Evolutionary conservation across 1,140 invertebrate genomes (phyloP), one percentile per base, ranked within the genome.

Genomic region (Lasioglossum albipes): DNA sequence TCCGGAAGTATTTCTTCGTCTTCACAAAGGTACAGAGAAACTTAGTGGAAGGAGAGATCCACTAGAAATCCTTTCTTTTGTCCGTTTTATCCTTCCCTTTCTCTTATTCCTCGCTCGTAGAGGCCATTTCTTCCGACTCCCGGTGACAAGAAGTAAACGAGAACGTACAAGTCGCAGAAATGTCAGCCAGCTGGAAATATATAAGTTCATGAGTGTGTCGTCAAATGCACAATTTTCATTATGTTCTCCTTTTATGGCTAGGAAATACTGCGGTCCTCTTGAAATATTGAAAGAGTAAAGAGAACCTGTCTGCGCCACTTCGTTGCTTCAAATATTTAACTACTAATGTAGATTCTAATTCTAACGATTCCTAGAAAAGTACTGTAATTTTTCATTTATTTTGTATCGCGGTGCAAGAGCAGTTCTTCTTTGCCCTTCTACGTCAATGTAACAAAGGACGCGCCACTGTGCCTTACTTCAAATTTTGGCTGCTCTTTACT

Each of bases 111-210:
- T n/a, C 36, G 0, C 49, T 18, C n/a, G 54, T 16, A 9, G 27
- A 65, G 42, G 7, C 73, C 72, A 68, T 80, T 61, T 75, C 57
- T 69, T 69, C 52, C 42, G n/a, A 18, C 20, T 62, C 16, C 27
- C n/a, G 5, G 54, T 22, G 79, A 68, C 72, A 80, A 75, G 79
- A 75, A 68, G n/a, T 75, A 80, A 80, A 80, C 65, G 79, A 75
- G 79, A 69, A 80, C 61, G 67, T 75, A 54, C 79, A 80, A 75
- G 52, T 49, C 68, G 64, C 65, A 80, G 22, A 13, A 1, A 59
- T 4, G 18, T 7, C 49, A 57, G 54, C 9, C 5, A 22, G 13
- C 27, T 31, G 52, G 65, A 80, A 69, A 80, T 75, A 64, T 64
- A 64, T 64, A 18, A 69, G 61, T 69, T 75, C 75, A 27, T 22